Conservation (phyloP, 2,888 invertebrate genomes). For the Spodoptera picta region DNA sequence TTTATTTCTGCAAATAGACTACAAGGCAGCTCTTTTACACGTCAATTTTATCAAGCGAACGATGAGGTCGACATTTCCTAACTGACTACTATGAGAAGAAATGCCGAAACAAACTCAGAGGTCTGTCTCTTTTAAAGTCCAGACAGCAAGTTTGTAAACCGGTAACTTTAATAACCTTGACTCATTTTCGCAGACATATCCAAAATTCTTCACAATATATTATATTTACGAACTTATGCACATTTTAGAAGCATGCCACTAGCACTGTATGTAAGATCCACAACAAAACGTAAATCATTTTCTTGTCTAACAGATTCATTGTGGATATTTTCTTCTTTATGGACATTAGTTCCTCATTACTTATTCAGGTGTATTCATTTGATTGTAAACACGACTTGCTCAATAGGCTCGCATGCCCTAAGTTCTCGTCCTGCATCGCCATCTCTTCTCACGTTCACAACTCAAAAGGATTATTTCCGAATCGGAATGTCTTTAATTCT, state of each 20-base stretch:
- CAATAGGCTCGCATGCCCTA: constrained; percentile 39
- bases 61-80: no score
- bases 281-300: constrained; percentile 22
- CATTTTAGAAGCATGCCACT: not conserved
- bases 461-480: constrained; percentile 64
- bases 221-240: no score
- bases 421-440: constrained; percentile 52
- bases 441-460: constrained; percentile 55
- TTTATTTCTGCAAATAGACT: no score
- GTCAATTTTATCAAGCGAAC: no score
- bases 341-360: constrained; percentile 32
- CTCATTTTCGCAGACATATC: no score
- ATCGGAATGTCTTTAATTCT: constrained; percentile 63
- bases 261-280: not conserved
- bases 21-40: no score
- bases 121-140: no score
- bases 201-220: no score
- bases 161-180: no score
- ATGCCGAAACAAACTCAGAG: no score
- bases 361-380: constrained; percentile 44
- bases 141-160: no score
- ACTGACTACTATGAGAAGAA: no score
- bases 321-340: constrained; percentile 30
- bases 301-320: constrained; percentile 28
- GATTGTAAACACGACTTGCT: constrained; percentile 45